Evolutionary conservation across 92 coral and sea anemone genomes (phyloP), one percentile per base, ranked within the genome.

Genomic region (Metridium senile): DNA sequence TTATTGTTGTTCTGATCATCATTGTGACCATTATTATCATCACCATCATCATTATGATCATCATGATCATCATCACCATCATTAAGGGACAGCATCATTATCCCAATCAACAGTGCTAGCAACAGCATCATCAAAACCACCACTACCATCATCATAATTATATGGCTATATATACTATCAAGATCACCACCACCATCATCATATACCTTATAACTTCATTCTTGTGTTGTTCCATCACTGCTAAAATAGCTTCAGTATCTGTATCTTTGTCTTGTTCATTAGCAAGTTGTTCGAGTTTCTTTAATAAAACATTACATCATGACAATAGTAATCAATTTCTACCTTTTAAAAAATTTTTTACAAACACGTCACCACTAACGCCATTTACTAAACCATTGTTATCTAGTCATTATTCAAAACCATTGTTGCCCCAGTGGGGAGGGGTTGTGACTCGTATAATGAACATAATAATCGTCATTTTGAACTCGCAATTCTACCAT

Each of bases 181-280:
- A n/a, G n/a, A 45, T 45, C 51, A 45, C 7, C 16, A 45, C 51
- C 16, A 45, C 23, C 25, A 54, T 3, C 59, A 54, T 54, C 23
- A 2, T 22, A 30, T 82, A 91, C 97, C 93, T 91, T 47, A 71
- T 30, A 13, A 91, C 20, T 71, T 91, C 97, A 59, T 79, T 89
- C 43, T 74, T 82, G 62, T 91, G 97, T 63, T 88, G 81, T n/a
- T 85, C 86, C 90, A 74, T 91, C 19, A 81, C 69, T 57, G 82
- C 61, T 33, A 78, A 65, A 22, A 91, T 82, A 11, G 91, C 82
- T 30, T 70, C 23, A 20, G 82, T 62, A 74, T 91, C 97, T 13
- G 89, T 78, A 70, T 95, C 93, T 68, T 87, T 95, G 84, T 95
- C 99, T 77, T 95, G 99, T 52, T 95, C 99, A 71, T 89, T 85